Percentiles rank a stretch among this genome's conserved stretches.
Conservation (phyloP, 2,797 vertebrate genomes). For the Chelon auratus region DNA sequence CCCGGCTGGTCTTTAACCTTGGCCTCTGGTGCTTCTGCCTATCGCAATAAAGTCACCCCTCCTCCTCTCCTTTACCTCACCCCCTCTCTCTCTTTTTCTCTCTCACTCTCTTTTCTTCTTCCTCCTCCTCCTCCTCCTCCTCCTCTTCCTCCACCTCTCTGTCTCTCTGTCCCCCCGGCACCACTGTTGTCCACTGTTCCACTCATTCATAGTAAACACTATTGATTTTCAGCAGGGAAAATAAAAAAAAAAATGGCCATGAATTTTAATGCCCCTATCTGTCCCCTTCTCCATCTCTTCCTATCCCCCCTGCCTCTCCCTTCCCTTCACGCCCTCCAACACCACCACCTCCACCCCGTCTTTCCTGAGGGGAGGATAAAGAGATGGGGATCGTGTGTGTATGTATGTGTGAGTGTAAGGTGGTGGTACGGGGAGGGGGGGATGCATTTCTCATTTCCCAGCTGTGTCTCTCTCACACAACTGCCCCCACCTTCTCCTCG, state of each 20-base stretch:
- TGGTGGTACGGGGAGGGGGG: constrained; percentile 67
- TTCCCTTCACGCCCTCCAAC: constrained; percentile 51
- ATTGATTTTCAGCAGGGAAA: constrained; percentile 89
- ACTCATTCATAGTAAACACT: constrained; percentile 91
- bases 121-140: constrained; percentile 31
- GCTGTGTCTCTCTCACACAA: constrained; percentile 83
- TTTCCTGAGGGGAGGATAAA: constrained; percentile 87
- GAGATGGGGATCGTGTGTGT: constrained; percentile 77
- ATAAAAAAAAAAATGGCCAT: constrained; percentile 85
- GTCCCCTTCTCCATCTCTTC: constrained; percentile 85
- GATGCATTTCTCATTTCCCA: constrained; percentile 85
- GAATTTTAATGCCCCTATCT: constrained; percentile 89
- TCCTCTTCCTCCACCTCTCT: constrained; percentile 47
- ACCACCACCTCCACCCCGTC: constrained; percentile 68
- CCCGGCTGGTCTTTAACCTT: constrained; percentile 85
- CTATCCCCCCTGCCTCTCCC: constrained; percentile 69
- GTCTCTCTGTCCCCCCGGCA: constrained; percentile 76
- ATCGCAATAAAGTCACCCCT: constrained; percentile 82
- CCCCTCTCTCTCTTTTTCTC: constrained; percentile 25
- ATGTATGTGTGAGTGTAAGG: constrained; percentile 73
- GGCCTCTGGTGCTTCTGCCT: constrained; percentile 84
- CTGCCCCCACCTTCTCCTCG: constrained; percentile 36
- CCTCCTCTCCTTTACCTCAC: constrained; percentile 52
- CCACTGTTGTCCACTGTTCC: constrained; percentile 86
- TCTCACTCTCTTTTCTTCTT: constrained; percentile 11